Evolutionary conservation across 2,888 invertebrate genomes (phyloP), one percentile per base, ranked within the genome.

Genomic region (Drosophila subsilvestris): DNA sequence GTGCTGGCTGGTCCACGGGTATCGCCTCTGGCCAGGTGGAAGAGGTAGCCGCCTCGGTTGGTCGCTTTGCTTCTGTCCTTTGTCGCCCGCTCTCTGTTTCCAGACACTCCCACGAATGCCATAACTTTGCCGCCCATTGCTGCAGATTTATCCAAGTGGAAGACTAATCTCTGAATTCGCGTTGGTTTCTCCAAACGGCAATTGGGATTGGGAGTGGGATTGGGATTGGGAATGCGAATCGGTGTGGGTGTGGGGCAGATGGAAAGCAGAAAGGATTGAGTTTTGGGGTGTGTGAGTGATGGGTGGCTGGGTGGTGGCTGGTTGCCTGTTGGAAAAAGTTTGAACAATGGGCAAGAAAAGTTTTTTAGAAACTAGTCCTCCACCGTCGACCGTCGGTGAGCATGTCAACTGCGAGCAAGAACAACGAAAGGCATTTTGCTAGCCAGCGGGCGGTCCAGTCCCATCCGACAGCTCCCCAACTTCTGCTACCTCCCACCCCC

Each of bases 91-190:
- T 18, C 18, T 18, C 45, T 17, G 17, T 18, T 18, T 4, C 17
- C 12, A 37, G 37, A 37, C 14, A 18, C 27, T 43, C 37, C 37
- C 59, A 55, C 67, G 67, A 63, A 58, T 61, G 74, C 80, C 78
- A 88, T 88, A 88, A 86, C 83, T 83, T 82, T 80, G 51, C 55
- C 67, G 62, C 63, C 80, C 70, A 74, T 56, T 83, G 81, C 76
- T 77, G 79, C 72, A 74, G 83, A 88, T 66, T 89, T 85, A 89
- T 76, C 89, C 78, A 88, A 89, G 89, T 83, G 89, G 80, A 89
- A 89, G 85, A 86, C 89, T 88, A 88, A 89, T 88, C 84, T 85
- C 79, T 71, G 81, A 80, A 86, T 84, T 86, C 77, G 63, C 71
- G 56, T 32, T 56, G 32, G 48, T n/a, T 7, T 14, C 37, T 37